These are phyloP conservation scores for Pterostichus madidus DNA, from an alignment of 2,888 invertebrate species.

Conservation along the genomic window DNA sequence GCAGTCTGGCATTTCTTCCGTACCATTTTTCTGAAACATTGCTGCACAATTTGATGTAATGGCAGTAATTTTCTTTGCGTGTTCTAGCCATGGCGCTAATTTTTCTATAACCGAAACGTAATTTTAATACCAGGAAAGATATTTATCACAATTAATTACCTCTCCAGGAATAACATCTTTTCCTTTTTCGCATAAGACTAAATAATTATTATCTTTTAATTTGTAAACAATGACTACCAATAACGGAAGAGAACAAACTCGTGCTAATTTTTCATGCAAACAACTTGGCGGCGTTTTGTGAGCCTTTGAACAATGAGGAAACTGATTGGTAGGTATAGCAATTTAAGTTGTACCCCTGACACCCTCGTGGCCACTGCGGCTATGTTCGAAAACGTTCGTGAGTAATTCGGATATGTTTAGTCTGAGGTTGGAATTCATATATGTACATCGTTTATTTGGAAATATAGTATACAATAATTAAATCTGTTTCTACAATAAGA, in stretches of 20 bases:
- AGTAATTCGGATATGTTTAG: no score
- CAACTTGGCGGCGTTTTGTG: no score
- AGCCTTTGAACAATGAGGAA: no score
- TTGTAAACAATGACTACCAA: slow-evolving; percentile 68
- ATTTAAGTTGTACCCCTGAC: no score
- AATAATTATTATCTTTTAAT: slow-evolving; percentile 66
- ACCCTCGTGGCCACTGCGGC: no score
- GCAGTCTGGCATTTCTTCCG: slow-evolving; percentile 70
- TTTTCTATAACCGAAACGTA: slow-evolving; percentile 72
- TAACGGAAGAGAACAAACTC: slow-evolving; percentile 66
- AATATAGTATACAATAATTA: no score
- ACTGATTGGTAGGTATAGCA: no score
- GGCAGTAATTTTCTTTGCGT: slow-evolving; percentile 71
- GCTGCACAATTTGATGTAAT: slow-evolving; percentile 72
- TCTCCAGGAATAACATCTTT: slow-evolving; percentile 55
- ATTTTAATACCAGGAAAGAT: slow-evolving; percentile 67
- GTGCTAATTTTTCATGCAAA: slow-evolving; percentile 64
- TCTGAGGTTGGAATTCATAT: no score
- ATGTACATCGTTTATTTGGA: no score
- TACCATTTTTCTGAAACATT: slow-evolving; percentile 72
- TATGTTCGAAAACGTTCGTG: no score
- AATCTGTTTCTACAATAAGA: no score
- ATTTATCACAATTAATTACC: slow-evolving; percentile 63
- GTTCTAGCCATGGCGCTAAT: slow-evolving; percentile 72
- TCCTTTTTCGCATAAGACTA: slow-evolving; percentile 67